Percentiles rank a stretch among this genome's conserved stretches.
phyloP scores from a whole-genome alignment of 2,888 invertebrate genomes.

The Rambutsinella grinnellia region DNA sequence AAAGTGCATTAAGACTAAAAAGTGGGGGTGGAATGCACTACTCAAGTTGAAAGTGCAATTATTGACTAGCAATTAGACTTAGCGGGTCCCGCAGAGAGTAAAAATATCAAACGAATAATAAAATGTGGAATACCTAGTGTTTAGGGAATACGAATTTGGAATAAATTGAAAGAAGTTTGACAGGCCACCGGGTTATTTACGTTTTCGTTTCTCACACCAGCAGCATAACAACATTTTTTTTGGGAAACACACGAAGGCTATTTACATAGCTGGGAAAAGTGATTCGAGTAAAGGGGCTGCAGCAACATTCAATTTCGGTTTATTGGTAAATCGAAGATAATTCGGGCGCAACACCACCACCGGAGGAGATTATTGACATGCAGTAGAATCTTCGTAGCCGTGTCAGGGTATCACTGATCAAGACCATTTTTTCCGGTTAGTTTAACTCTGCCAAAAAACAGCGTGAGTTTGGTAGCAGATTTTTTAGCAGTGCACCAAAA shows the following conservation, averaged over 20 bases:
- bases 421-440: background rate
- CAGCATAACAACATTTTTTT: background rate
- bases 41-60: background rate
- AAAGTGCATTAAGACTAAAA: background rate
- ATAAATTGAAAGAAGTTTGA: background rate
- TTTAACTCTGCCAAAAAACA: background rate
- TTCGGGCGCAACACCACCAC: background rate
- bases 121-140: too few relatives aligned
- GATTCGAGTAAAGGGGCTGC: background rate
- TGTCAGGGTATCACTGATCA: background rate
- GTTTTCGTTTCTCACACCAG: background rate
- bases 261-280: background rate
- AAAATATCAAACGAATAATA: background rate
- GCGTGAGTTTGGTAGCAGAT: background rate
- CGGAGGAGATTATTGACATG: background rate
- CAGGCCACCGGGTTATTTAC: background rate
- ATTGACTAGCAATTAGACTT: background rate
- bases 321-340: background rate
- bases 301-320: background rate
- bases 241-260: too few relatives aligned
- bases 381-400: background rate
- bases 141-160: background rate
- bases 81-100: background rate
- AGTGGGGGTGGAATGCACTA: background rate
- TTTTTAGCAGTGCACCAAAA: background rate